Base-by-base conservation (phyloP, 2,888 invertebrate species). In the Epistrophe eligans region DNA sequence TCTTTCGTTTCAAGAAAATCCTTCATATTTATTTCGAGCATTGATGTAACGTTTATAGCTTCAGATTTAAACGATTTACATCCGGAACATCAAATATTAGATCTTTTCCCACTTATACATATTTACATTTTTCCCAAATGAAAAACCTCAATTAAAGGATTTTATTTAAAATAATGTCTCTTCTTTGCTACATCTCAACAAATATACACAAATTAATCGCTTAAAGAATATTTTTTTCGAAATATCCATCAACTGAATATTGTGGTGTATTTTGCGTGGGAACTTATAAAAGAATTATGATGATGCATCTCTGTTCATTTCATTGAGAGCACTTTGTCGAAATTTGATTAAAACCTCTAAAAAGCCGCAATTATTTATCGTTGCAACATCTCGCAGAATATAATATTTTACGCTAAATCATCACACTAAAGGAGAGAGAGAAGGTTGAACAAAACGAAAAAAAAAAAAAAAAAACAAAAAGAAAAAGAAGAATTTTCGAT, bases 341-440 rank as follows among this genome's bases (percentile, higher is more conserved):
- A 84, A 84, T 77, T 84, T 79, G 79, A 84, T 74, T 58, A 76
- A 74, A 77, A 76, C 84, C 80, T 72, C 52, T 66, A 80, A 84
- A 79, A 80, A 80, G 80, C 80, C 84, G 71, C 79, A 84, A 84
- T 84, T 84, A 62, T 84, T 43, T 84, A 10, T 50, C 45, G 71
- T 50, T 74, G 79, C 84, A 74, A 50, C 79, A 71, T 74, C 74
- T 60, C 15, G 38, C 24, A 32, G n/a, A 32, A 67, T 15, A 60
- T 24, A 48, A 60, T 55, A 67, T 50, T 72, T 81, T 62, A 11
- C 19, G 73, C 67, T 70, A 74, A 83, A 74, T 83, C 79, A 84
- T 84, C 62, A 62, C 67, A 57, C 55, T 40, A n/a, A 19, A 73
- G n/a, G 57, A 52, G 55, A 73, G 45, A 73, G 60, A 66, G 52